Percentiles rank a stretch among this genome's conserved stretches.
Evolutionary conservation across 2,113 vertebrate species (phyloP).

Genomic region (Rutilus rutilus): DNA sequence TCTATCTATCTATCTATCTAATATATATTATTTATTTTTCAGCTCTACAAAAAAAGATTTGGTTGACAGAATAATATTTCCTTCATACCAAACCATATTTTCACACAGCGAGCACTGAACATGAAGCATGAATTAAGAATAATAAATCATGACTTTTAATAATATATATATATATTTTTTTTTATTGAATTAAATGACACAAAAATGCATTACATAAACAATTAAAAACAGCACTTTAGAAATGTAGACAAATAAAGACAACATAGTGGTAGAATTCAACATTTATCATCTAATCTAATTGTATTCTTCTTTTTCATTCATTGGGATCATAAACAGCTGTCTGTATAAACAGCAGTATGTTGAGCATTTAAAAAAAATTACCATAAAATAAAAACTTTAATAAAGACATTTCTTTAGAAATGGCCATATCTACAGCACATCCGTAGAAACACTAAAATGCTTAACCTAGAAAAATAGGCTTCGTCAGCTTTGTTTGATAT

Average conservation of each 20-base stretch:
- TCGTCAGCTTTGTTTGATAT: background rate
- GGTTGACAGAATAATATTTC: background rate
- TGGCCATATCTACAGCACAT: conserved; percentile 9
- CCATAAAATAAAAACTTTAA: background rate
- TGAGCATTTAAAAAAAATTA: background rate
- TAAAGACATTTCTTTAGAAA: background rate
- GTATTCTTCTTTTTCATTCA: background rate
- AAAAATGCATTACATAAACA: conserved; percentile 37
- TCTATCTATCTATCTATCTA: no score
- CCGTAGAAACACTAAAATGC: conserved; percentile 16
- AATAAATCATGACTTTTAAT: conserved; percentile 17
- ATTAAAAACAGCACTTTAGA: conserved; percentile 43
- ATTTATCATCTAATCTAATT: conserved; percentile 31
- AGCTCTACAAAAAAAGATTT: no score
- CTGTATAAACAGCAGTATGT: background rate
- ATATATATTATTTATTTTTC: no score
- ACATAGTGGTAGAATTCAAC: conserved; percentile 19
- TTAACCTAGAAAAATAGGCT: conserved; percentile 35
- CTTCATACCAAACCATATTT: background rate
- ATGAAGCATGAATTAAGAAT: background rate
- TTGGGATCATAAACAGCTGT: background rate
- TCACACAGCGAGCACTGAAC: background rate
- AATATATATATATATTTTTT: no score
- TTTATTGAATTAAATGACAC: conserved; percentile 47
- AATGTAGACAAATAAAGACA: conserved; percentile 8